phyloP scores from a whole-genome alignment of 2,888 invertebrate species.

The Portevinia maculata region DNA sequence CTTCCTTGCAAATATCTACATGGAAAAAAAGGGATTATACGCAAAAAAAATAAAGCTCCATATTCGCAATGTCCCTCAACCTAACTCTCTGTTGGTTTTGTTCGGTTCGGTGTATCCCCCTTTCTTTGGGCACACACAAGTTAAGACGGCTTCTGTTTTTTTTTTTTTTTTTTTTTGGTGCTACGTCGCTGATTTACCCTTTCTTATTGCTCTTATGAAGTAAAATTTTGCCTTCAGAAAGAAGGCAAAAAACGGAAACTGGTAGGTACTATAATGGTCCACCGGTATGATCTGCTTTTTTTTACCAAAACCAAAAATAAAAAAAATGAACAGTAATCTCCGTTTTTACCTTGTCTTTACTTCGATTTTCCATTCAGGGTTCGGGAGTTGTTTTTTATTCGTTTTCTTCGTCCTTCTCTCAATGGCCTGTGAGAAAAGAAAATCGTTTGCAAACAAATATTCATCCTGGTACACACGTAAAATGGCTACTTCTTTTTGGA shows the following conservation, averaged over 20 bases:
- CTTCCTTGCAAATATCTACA: constrained; percentile 61
- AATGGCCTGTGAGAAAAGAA: constrained; percentile 32
- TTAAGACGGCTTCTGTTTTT: constrained; percentile 55
- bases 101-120: constrained; percentile 2
- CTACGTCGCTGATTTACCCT: no score
- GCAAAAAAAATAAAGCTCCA: constrained; percentile 25
- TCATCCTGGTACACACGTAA: constrained; percentile 12
- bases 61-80: constrained; percentile 42
- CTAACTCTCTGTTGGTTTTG: constrained; percentile 14
- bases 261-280: constrained; percentile 62
- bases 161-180: constrained; percentile 41
- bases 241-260: constrained; percentile 33
- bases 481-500: constrained; percentile 55
- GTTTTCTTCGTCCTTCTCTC: constrained; percentile 10
- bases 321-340: constrained; percentile 56
- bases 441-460: constrained; percentile 53
- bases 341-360: constrained; percentile 61
- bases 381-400: constrained; percentile 13
- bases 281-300: constrained; percentile 57
- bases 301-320: constrained; percentile 23
- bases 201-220: constrained; percentile 46
- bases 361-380: constrained; percentile 63
- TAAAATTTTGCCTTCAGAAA: constrained; percentile 12
- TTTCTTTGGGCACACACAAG: constrained; percentile 36
- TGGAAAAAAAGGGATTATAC: constrained; percentile 42